These are phyloP conservation scores for Betta splendens DNA, from an alignment of 2,797 vertebrate genomes.

Conservation along the genomic window DNA sequence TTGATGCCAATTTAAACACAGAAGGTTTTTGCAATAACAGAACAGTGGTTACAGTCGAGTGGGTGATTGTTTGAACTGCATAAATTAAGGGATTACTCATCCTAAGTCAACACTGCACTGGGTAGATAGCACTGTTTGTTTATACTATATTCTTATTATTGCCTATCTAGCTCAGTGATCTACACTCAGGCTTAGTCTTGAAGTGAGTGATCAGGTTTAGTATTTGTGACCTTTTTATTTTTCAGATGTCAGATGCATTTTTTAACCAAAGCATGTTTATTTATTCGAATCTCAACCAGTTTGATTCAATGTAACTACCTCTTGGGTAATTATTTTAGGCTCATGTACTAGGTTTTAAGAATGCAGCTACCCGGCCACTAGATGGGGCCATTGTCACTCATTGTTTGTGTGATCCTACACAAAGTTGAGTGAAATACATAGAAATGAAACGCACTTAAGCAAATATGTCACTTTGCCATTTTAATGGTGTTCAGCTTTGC, in stretches of 20 bases:
- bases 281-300: not conserved
- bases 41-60: conserved; percentile 12
- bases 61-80: conserved; percentile 11
- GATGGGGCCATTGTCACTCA: conserved; percentile 27
- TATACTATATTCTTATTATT: conserved; percentile 14
- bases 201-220: not conserved
- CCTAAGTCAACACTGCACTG: conserved; percentile 12
- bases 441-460: conserved; percentile 6
- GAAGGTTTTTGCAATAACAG: not conserved
- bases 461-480: conserved; percentile 8
- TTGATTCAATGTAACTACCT: not conserved
- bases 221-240: not conserved
- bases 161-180: conserved; percentile 8
- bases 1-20: not conserved
- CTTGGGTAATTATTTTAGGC: not conserved
- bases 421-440: not conserved
- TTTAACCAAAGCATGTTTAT: not conserved
- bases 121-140: conserved; percentile 21
- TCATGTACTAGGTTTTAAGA: not conserved
- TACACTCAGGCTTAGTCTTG: not conserved
- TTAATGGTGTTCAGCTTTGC: conserved; percentile 5
- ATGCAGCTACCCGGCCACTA: conserved; percentile 35
- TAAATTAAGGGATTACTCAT: conserved; percentile 11
- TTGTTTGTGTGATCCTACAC: not conserved
- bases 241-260: conserved; percentile 9